A percentile compares a stretch with the other conserved stretches of the same genome.
Evolutionary conservation across 2,888 invertebrate species (phyloP).

Genomic region (Eurytoma adleriae): DNA sequence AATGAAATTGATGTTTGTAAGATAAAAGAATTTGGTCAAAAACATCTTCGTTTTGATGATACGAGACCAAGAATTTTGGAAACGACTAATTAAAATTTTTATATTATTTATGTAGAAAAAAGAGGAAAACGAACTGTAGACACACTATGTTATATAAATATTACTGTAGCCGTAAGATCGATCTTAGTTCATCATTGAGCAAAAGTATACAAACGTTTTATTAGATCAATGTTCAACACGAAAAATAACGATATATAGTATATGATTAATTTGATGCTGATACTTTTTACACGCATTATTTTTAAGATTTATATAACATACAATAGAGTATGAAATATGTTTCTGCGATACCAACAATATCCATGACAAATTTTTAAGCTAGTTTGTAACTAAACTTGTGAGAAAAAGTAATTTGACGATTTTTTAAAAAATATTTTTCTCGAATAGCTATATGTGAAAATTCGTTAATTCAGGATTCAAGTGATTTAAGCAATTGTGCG

Average conservation of each 20-base stretch:
- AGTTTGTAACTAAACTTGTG: constrained; percentile 44
- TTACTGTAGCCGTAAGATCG: constrained; percentile 65
- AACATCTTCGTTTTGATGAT: constrained; percentile 56
- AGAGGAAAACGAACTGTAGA: constrained; percentile 61
- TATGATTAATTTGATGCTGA: constrained; percentile 64
- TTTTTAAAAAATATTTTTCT: constrained; percentile 47
- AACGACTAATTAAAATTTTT: constrained; percentile 58
- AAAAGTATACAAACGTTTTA: constrained; percentile 68
- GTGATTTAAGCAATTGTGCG: constrained; percentile 43
- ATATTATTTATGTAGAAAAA: constrained; percentile 61
- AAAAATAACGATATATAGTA: constrained; percentile 63
- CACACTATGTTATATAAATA: constrained; percentile 65
- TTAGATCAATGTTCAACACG: constrained; percentile 67
- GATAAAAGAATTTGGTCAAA: constrained; percentile 52
- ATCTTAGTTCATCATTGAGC: constrained; percentile 65
- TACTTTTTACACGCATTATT: constrained; percentile 47
- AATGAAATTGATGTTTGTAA: constrained; percentile 7
- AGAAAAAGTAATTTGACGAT: constrained; percentile 33
- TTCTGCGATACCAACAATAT: constrained; percentile 32
- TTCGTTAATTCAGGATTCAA: constrained; percentile 52
- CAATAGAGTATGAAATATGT: constrained; percentile 28
- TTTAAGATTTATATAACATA: constrained; percentile 35
- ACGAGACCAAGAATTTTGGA: constrained; percentile 57
- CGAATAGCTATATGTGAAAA: constrained; percentile 49
- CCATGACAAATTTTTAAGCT: constrained; percentile 53